These are phyloP conservation scores for Carollia perspicillata DNA, from an alignment of 2,113 vertebrate species.

Conservation along the genomic window DNA sequence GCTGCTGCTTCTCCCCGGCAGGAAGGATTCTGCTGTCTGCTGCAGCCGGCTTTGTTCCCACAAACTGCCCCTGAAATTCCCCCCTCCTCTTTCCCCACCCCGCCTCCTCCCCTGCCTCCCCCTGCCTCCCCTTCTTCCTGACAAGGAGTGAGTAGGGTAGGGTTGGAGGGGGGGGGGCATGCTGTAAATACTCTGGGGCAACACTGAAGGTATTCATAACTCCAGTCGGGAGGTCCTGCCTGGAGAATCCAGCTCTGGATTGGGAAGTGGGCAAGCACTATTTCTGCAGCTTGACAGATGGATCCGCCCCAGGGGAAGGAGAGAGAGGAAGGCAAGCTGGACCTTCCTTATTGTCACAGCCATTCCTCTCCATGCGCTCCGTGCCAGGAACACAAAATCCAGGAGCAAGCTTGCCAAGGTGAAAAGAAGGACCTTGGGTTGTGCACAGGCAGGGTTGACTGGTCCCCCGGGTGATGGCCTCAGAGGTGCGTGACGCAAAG, in stretches of 20 bases:
- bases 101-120: too few species aligned
- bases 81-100: neutral
- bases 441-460: neutral
- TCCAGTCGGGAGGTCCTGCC: conserved; percentile 44
- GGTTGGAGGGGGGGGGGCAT: neutral
- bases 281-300: conserved; percentile 72
- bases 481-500: neutral
- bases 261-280: conserved; percentile 51
- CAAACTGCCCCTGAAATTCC: conserved; percentile 22
- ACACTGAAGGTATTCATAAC: conserved; percentile 35
- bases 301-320: conserved; percentile 54
- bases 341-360: conserved; percentile 56
- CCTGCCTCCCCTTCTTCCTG: neutral
- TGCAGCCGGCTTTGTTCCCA: conserved; percentile 68
- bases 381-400: conserved; percentile 38
- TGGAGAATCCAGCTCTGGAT: conserved; percentile 33
- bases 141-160: neutral
- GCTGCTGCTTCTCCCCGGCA: conserved; percentile 65
- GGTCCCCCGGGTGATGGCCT: conserved; percentile 30
- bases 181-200: conserved; percentile 20
- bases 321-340: conserved; percentile 62
- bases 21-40: conserved; percentile 70
- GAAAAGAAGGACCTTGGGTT: conserved; percentile 48
- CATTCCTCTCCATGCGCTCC: neutral
- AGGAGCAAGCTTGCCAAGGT: conserved; percentile 64